Base-by-base conservation (phyloP, 2,113 vertebrate species). In the Carollia perspicillata region DNA sequence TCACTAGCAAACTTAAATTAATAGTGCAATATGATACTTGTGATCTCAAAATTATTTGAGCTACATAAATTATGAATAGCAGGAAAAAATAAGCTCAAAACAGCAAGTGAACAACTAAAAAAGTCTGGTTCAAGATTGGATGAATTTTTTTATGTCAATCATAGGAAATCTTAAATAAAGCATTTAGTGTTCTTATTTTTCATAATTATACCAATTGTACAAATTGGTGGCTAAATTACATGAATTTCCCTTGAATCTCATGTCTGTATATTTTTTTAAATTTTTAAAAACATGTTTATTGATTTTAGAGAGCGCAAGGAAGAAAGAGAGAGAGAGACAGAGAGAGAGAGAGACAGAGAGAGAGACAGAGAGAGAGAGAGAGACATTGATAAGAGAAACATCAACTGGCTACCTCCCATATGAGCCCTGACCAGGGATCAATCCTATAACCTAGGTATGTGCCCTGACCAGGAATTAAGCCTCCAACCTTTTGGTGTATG, bases 81-180 rank as follows among this genome's bases (percentile, higher is more conserved):
- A 95, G 58, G n/a, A 94, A 71, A 95, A 95, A 92, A 86, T 30
- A 95, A 89, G 40, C 26, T 74, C 85, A 93, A 74, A 81, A 55
- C 30, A 90, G 23, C 30, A 87, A 35, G 30, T 93, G 11, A 95
- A 80, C 47, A 84, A 89, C 1, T 84, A 28, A 89, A 92, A 94
- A 87, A 16, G 8, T 72, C 33, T 78, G 13, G 72, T 18, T 85
- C 33, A 93, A 85, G 72, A 72, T 1, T 91, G 5, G 8, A 10
- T 72, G 63, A 89, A 84, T 63, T 88, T 88, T 69, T 88, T 69
- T 91, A 83, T 88, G 68, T 91, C 20, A 94, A 51, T 81, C 68
- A 81, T 3, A 94, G 49, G 60, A 90, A 72, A 79, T 71, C 5
- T 89, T 78, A 65, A 78, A 72, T 23, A 60, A 0, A 83, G 40